Percentiles rank a stretch among this genome's conserved stretches.
Conservation (phyloP, 1,140 invertebrate genomes). For the Lordiphosa mommai region DNA sequence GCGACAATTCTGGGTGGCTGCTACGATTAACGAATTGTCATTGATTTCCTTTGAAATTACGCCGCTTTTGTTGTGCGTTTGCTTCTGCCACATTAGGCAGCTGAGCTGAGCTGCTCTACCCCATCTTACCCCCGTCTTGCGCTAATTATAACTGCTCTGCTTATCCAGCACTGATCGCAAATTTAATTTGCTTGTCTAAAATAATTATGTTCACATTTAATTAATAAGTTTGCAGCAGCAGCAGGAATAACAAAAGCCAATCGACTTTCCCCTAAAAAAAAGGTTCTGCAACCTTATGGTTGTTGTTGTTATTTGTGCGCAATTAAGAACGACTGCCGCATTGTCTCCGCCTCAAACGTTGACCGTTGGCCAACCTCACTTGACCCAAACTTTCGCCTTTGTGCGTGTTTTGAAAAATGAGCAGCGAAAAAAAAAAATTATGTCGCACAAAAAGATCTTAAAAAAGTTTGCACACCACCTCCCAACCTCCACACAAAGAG, state of each 20-base stretch:
- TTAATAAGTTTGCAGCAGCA: conserved; percentile 57
- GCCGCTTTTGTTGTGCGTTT: conserved; percentile 48
- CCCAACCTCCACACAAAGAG: not conserved
- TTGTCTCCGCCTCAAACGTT: conserved; percentile 36
- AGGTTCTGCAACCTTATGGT: conserved; percentile 29
- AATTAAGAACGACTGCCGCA: conserved; percentile 25
- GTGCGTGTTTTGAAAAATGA: conserved; percentile 36
- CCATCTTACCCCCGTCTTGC: not conserved
- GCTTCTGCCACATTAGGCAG: conserved; percentile 58
- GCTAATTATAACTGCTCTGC: conserved; percentile 8
- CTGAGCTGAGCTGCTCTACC: conserved; percentile 5
- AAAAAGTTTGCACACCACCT: conserved; percentile 17
- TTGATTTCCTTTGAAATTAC: conserved; percentile 64
- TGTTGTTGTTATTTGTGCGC: conserved; percentile 23
- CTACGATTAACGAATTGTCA: conserved; percentile 68
- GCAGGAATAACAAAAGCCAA: conserved; percentile 21
- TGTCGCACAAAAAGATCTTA: conserved; percentile 38
- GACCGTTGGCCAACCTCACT: conserved; percentile 12
- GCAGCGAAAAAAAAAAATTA: conserved; percentile 16
- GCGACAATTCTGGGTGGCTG: not conserved
- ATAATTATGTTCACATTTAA: conserved; percentile 66
- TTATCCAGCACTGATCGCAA: conserved; percentile 50
- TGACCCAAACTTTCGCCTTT: conserved; percentile 42
- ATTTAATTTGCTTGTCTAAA: conserved; percentile 56
- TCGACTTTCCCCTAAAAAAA: conserved; percentile 17